Evolutionary conservation across 2,888 invertebrate genomes (phyloP), one percentile per base, ranked within the genome.

Genomic region (Lepidonotus clava): DNA sequence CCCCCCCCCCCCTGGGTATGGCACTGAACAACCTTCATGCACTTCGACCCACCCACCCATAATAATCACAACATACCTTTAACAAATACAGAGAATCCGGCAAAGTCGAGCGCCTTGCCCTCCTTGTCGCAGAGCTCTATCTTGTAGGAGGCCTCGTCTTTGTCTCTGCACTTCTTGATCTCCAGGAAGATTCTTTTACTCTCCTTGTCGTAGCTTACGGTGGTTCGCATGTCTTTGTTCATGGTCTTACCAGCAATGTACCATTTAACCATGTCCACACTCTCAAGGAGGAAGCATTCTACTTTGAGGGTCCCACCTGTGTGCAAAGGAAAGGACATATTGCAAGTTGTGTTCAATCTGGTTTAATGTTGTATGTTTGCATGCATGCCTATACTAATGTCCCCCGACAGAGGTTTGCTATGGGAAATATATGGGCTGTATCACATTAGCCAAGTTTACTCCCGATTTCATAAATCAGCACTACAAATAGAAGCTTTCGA

Each of bases 61-160:
- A n/a, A n/a, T n/a, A n/a, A n/a, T n/a, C n/a, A n/a, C n/a, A n/a
- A 83, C 76, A 94, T 95, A 98, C 98, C 98, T 92, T 98, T 98
- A 88, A 99, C 99, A 94, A 98, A 99, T 90, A 99, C 96, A 93
- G 97, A 97, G 96, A 98, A 97, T 94, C 98, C 98, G 88, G 98
- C 98, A 0, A 97, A 96, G 95, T 99, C 99, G 94, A 92, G 91
- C 2, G 91, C 90, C 38, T 98, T 97, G 87, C 99, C 99, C 93
- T 98, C 97, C 90, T 97, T 96, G 94, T 99, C 99, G 93, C 97
- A 97, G 90, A 99, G 96, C 90, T 97, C 96, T 92, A 98, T 96
- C 94, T 97, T 98, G 95, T 98, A 99, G 95, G 97, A 97, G 85
- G 98, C 98, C 95, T 99, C 99, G 96, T 99, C 99, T 92, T 97